Evolutionary conservation across 2,113 vertebrate genomes (phyloP).

Genomic region (Bos javanicus): DNA sequence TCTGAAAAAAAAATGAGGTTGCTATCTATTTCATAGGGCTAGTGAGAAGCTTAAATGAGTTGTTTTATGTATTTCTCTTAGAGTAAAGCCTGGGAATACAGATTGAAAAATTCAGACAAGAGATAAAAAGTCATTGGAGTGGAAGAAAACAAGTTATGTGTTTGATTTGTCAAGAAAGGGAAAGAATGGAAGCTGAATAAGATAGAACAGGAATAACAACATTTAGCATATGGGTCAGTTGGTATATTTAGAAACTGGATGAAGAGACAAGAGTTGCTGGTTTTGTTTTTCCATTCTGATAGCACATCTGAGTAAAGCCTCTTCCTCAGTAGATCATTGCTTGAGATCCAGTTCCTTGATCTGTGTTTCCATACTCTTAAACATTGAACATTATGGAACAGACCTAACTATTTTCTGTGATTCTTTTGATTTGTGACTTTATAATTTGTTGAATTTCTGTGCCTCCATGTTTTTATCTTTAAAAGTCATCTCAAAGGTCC

Average conservation of each 20-base stretch:
- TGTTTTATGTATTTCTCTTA: neutral
- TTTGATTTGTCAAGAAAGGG: constrained; percentile 15
- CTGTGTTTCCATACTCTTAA: neutral
- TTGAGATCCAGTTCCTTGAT: neutral
- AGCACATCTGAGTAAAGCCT: neutral
- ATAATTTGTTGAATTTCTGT: neutral
- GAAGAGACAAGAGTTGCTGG: neutral
- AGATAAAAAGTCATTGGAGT: neutral
- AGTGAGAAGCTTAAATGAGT: neutral
- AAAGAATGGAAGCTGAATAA: neutral
- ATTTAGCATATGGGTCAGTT: neutral
- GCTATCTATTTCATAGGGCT: neutral
- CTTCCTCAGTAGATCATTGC: neutral
- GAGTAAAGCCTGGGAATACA: neutral
- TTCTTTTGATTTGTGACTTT: constrained; percentile 10
- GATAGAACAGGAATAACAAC: neutral
- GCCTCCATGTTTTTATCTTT: neutral
- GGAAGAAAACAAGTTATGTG: neutral
- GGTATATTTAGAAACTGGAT: constrained; percentile 21
- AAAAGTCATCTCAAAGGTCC: neutral
- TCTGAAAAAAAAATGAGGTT: neutral
- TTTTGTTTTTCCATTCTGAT: constrained; percentile 8
- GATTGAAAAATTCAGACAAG: neutral
- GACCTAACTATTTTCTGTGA: neutral
- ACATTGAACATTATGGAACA: neutral